Percentiles rank a stretch among this genome's conserved stretches.
Evolutionary conservation across 2,888 invertebrate species (phyloP).

Genomic region (Pherbina coryleti): DNA sequence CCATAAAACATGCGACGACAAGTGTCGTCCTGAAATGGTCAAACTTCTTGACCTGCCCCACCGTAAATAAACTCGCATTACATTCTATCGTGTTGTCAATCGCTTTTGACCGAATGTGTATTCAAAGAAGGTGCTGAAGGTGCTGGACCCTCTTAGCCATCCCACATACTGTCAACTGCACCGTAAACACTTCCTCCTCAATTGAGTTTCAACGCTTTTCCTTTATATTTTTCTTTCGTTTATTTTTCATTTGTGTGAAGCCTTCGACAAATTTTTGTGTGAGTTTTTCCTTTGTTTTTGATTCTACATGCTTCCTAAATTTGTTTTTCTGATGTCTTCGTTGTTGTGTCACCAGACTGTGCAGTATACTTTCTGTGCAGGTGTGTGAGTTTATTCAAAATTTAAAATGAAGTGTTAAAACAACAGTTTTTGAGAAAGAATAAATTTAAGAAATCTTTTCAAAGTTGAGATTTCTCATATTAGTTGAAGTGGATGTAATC

Average conservation of each 20-base stretch:
- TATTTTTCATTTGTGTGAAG: not conserved
- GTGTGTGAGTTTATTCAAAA: slow-evolving; percentile 10
- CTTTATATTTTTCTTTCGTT: not conserved
- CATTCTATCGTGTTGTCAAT: not conserved
- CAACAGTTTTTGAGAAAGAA: not conserved
- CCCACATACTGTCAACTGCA: not conserved
- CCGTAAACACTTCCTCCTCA: not conserved
- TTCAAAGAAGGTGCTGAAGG: not conserved
- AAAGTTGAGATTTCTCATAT: too few species aligned
- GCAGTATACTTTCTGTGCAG: not conserved
- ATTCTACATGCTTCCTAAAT: not conserved
- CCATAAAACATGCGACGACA: not conserved
- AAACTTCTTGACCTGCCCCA: slow-evolving; percentile 55
- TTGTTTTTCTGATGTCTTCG: not conserved
- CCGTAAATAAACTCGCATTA: slow-evolving; percentile 33
- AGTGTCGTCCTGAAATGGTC: slow-evolving; percentile 35
- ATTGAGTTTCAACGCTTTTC: not conserved
- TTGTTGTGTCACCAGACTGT: slow-evolving; percentile 33
- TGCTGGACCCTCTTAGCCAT: not conserved
- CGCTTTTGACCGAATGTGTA: not conserved
- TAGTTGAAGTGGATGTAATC: too few species aligned
- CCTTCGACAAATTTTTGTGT: not conserved
- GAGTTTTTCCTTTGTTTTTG: not conserved
- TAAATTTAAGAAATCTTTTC: too few species aligned
- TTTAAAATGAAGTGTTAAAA: not conserved